Conservation (phyloP, 2,113 vertebrate genomes). For the Sialia sialis region DNA sequence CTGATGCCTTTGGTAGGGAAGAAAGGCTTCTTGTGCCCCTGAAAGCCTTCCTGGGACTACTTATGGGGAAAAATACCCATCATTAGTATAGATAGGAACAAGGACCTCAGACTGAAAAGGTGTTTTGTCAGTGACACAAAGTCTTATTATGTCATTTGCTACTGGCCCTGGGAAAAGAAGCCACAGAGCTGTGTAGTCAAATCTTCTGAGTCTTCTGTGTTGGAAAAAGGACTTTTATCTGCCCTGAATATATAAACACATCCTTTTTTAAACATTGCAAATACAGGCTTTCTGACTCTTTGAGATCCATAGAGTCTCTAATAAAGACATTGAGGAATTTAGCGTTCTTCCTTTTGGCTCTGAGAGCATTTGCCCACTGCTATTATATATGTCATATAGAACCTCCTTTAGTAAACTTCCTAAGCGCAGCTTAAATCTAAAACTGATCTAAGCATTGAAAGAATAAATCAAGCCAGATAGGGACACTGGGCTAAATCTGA, state of each 20-base stretch:
- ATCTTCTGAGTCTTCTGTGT: background rate
- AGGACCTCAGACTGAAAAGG: background rate
- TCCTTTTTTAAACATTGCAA: background rate
- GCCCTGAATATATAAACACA: background rate
- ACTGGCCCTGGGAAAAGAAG: background rate
- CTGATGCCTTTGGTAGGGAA: background rate
- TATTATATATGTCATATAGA: background rate
- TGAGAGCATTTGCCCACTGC: background rate
- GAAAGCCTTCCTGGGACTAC: background rate
- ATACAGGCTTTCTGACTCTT: background rate
- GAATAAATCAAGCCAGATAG: background rate
- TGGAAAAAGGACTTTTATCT: background rate
- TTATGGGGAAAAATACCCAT: background rate
- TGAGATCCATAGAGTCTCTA: background rate
- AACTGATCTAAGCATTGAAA: background rate
- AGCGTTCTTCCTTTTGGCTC: background rate
- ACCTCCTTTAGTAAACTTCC: background rate
- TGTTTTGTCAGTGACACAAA: background rate
- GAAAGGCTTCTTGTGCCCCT: background rate
- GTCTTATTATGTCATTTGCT: background rate
- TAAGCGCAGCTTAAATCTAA: background rate
- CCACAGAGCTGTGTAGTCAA: background rate
- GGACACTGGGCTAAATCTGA: background rate
- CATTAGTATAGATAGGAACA: background rate
- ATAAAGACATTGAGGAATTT: background rate